These are phyloP conservation scores for Unio pictorum DNA, from an alignment of 2,888 invertebrate species.

Conservation along the genomic window DNA sequence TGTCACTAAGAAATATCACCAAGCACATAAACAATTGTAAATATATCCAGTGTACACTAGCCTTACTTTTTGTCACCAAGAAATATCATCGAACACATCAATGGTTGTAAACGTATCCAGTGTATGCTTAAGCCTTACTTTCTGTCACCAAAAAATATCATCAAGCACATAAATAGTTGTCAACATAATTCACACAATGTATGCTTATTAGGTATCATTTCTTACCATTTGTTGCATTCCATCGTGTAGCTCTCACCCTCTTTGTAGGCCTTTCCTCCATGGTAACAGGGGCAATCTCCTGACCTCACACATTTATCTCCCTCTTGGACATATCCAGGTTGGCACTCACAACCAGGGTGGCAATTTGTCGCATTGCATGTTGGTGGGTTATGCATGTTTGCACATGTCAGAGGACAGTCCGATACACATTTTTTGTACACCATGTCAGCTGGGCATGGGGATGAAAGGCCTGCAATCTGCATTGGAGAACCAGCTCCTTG, in stretches of 20 bases:
- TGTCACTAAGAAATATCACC: too few species aligned
- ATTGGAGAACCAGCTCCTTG: background rate
- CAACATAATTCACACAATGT: too few species aligned
- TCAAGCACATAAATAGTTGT: too few species aligned
- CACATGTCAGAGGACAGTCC: constrained; percentile 84
- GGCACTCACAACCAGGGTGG: constrained; percentile 74
- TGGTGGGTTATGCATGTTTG: constrained; percentile 81
- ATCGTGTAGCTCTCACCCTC: constrained; percentile 84
- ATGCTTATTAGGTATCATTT: background rate
- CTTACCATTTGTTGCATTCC: constrained; percentile 88
- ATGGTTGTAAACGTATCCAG: background rate
- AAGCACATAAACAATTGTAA: background rate
- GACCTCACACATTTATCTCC: constrained; percentile 29
- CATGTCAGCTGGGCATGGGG: constrained; percentile 70
- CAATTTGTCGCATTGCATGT: constrained; percentile 55
- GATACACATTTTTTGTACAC: constrained; percentile 84
- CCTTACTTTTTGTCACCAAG: too few species aligned
- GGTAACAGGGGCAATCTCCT: constrained; percentile 86
- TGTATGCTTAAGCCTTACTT: too few species aligned
- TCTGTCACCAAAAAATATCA: too few species aligned
- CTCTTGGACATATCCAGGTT: constrained; percentile 80
- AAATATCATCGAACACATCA: too few species aligned
- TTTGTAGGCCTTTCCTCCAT: constrained; percentile 86
- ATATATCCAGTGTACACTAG: too few species aligned
- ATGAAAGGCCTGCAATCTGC: constrained; percentile 12